Conservation (phyloP, 1,140 invertebrate genomes). For the Doryteuthis pealeii region DNA sequence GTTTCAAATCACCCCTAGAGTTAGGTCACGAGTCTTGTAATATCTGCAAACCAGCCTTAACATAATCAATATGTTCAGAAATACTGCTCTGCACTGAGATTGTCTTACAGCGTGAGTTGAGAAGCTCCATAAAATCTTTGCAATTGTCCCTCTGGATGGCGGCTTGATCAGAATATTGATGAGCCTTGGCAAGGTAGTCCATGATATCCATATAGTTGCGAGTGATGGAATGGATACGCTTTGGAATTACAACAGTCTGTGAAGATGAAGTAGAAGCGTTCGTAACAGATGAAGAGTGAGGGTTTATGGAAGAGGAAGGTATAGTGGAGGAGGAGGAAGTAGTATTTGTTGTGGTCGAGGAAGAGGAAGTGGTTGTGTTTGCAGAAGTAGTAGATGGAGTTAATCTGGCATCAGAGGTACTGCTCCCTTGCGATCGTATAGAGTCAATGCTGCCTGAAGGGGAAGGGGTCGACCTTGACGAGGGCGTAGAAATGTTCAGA, state of each 20-base stretch:
- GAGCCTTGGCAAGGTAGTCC: not conserved
- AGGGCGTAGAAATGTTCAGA: not conserved
- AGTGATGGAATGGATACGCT: conserved; percentile 2
- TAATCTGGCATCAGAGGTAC: not conserved
- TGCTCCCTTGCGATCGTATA: conserved; percentile 1
- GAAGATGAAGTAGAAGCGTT: not conserved
- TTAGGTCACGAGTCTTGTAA: not conserved
- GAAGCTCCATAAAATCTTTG: not conserved
- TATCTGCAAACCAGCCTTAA: not conserved
- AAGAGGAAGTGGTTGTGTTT: not conserved
- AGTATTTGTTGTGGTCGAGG: not conserved
- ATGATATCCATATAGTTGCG: not conserved
- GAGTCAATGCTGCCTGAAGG: conserved; percentile 10
- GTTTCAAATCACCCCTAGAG: no score
- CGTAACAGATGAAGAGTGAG: not conserved
- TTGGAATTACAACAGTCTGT: conserved; percentile 6
- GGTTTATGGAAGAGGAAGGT: not conserved
- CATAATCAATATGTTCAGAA: not conserved
- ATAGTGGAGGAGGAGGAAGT: not conserved
- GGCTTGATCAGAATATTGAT: not conserved
- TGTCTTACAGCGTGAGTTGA: not conserved
- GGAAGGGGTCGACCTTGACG: not conserved
- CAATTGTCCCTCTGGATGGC: not conserved
- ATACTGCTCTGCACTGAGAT: conserved; percentile 2
- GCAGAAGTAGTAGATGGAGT: not conserved